Conservation (phyloP, 2,113 vertebrate species). For the Genyomyrus donnyi region DNA sequence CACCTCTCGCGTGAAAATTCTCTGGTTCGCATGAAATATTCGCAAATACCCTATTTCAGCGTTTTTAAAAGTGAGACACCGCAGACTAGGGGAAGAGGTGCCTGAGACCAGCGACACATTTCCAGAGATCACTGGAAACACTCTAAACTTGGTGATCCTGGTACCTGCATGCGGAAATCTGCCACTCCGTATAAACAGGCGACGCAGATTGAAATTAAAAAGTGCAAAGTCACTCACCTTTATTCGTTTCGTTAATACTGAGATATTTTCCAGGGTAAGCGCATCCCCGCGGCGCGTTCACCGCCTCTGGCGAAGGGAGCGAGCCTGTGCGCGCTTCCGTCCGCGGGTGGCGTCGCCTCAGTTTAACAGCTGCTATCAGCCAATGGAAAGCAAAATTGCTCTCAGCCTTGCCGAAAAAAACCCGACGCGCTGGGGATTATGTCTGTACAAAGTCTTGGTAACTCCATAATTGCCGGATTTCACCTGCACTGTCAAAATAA, state of each 20-base stretch:
- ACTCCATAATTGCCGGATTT: slow-evolving; percentile 5
- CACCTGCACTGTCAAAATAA: background rate
- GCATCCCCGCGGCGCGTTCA: background rate
- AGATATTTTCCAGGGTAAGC: background rate
- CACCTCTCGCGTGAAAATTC: background rate
- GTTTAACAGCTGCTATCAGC: background rate
- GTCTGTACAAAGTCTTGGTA: background rate
- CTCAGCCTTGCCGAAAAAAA: background rate
- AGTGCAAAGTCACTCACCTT: background rate
- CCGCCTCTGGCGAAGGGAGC: background rate
- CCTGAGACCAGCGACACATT: background rate
- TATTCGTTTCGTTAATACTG: background rate
- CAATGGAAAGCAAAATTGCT: slow-evolving; percentile 11
- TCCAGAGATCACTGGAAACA: background rate
- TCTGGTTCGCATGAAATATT: background rate
- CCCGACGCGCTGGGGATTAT: background rate
- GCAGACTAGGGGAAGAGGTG: background rate
- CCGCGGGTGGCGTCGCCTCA: background rate
- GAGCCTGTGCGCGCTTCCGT: background rate
- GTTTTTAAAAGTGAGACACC: background rate
- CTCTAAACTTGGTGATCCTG: background rate
- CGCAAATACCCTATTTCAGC: background rate
- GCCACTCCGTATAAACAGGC: background rate
- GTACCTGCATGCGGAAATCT: background rate
- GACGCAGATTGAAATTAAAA: background rate